Base-by-base conservation (phyloP, 2,888 invertebrate genomes). In the Pilophorus perplexus region DNA sequence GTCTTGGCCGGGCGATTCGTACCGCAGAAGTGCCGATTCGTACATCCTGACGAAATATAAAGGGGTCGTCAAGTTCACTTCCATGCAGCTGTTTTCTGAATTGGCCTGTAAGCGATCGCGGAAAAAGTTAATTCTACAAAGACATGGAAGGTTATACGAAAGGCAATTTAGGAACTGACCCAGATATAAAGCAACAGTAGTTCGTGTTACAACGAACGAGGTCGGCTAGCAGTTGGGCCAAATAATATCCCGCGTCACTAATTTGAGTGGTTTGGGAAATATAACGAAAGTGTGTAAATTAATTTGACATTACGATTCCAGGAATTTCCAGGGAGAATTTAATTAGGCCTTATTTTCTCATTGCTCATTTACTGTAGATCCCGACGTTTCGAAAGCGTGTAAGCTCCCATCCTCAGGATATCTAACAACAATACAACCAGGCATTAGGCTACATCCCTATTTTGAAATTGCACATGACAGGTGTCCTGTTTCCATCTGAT, bases 161-260 rank as follows among this genome's bases (percentile, higher is more conserved):
- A 46, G 23, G 22, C 46, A 46, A 46, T 46, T 46, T 46, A 23
- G 23, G 14, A 46, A 46, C 25, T 46, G 46, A 46, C 46, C 46
- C 14, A 23, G 46, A 23, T 46, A 25, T 46, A 46, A 46, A 25
- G 46, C 23, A 46, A 22, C 46, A 12, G n/a, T n/a, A n/a, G 23
- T 46, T 46, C 46, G 46, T 46, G 46, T 25, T 46, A 22, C n/a
- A n/a, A 46, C 46, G 23, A 22, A 46, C 46, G 22, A 46, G 46
- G 46, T 4, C 46, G 12, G 12, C 12, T 25, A 23, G n/a, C n/a
- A n/a, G 22, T 46, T 46, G 23, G 25, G 22, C 5, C 23, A 12
- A 23, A 46, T 44, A 22, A 14, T 46, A 4, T 12, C n/a, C 25
- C 25, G 22, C 3, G 2, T 2, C 16, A 42, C 18, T 16, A 14